phyloP scores from a whole-genome alignment of 2,113 vertebrate species.

The Ramphastos sulfuratus region DNA sequence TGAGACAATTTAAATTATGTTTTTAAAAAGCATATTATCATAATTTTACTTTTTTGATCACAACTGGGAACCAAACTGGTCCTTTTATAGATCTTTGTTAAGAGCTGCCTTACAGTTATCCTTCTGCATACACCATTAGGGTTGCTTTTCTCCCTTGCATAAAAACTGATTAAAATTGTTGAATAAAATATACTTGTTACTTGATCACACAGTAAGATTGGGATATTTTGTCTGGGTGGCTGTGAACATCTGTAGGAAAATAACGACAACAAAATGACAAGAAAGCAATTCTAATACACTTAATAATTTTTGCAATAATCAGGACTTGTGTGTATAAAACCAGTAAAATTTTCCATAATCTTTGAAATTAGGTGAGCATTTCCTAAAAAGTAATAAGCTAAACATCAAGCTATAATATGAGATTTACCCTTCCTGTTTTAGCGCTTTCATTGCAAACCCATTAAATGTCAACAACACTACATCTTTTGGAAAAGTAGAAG shows the following conservation, averaged over 20 bases:
- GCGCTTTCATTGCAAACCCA: background rate
- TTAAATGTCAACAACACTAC: background rate
- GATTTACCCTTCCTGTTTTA: background rate
- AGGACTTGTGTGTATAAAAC: background rate
- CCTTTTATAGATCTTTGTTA: background rate
- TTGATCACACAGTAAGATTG: background rate
- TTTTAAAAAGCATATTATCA: background rate
- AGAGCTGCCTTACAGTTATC: background rate
- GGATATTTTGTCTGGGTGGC: background rate
- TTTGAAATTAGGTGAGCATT: background rate
- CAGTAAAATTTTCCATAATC: background rate
- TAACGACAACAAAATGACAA: background rate
- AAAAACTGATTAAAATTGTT: background rate
- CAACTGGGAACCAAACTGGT: background rate
- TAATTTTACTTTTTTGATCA: background rate
- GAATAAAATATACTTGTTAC: background rate
- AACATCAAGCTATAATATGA: background rate
- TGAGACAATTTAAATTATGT: background rate
- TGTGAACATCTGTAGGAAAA: background rate
- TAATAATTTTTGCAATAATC: background rate
- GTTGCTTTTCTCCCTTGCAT: background rate
- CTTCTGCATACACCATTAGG: background rate
- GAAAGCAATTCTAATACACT: background rate
- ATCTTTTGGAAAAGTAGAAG: background rate
- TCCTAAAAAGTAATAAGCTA: background rate